A percentile compares a stretch with the other conserved stretches of the same genome.
phyloP scores from a whole-genome alignment of 2,113 vertebrate species.

The Marcusenius ussheri region DNA sequence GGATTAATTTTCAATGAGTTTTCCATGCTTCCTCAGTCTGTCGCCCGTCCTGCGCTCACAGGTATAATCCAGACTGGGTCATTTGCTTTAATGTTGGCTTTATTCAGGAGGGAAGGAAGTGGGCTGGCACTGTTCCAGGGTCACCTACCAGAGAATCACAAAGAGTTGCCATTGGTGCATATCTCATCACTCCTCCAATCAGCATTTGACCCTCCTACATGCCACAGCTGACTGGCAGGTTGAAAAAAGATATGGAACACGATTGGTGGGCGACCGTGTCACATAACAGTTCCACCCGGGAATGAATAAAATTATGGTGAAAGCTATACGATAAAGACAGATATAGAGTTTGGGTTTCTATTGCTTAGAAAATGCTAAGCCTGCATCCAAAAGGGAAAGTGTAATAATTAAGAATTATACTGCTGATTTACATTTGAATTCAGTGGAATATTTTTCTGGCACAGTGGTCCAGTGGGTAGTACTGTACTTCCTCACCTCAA shows the following conservation, averaged over 20 bases:
- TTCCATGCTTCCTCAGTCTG: neutral
- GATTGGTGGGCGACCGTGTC: neutral
- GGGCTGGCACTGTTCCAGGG: neutral
- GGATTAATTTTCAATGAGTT: neutral
- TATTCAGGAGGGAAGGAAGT: neutral
- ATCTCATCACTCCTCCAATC: neutral
- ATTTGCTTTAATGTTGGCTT: neutral
- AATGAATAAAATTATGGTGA: neutral
- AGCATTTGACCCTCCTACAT: neutral
- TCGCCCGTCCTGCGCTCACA: neutral
- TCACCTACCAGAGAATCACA: neutral
- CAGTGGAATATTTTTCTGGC: neutral
- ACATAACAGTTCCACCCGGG: neutral
- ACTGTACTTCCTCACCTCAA: neutral
- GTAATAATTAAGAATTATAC: neutral
- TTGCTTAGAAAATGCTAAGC: neutral
- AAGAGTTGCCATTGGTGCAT: neutral
- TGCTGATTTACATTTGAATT: slow-evolving; percentile 1
- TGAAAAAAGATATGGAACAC: neutral
- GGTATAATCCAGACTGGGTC: neutral
- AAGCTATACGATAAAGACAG: neutral
- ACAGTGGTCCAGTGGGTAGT: neutral
- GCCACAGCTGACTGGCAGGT: neutral
- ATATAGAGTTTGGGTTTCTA: neutral
- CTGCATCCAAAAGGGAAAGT: neutral